These are phyloP conservation scores for Syngnathus typhle DNA, from an alignment of 2,113 vertebrate genomes.

Conservation along the genomic window DNA sequence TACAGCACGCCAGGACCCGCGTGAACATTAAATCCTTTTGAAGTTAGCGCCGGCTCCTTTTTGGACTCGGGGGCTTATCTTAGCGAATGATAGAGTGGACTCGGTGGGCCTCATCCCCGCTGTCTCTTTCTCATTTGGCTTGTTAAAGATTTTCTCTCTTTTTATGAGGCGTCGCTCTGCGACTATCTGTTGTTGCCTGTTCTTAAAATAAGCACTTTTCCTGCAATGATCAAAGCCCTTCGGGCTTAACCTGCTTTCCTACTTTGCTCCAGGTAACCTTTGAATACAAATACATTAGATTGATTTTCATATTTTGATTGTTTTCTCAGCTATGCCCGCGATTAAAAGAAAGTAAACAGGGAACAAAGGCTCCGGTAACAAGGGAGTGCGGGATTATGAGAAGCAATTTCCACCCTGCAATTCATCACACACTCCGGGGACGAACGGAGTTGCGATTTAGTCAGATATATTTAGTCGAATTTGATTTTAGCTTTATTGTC, in stretches of 20 bases:
- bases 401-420: constrained; percentile 36
- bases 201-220: constrained; percentile 36
- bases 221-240: constrained; percentile 44
- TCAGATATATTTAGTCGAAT: constrained; percentile 40
- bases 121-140: constrained; percentile 19
- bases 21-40: constrained; percentile 39
- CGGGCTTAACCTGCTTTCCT: constrained; percentile 56
- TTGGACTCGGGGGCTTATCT: constrained; percentile 30
- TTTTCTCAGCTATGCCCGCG: constrained; percentile 19
- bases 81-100: constrained; percentile 25
- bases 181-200: constrained; percentile 19
- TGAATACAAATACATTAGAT: constrained; percentile 38
- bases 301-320: constrained; percentile 31
- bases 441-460: constrained; percentile 34
- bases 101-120: constrained; percentile 15
- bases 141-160: constrained; percentile 16
- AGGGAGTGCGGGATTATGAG: constrained; percentile 51
- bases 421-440: constrained; percentile 6
- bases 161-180: constrained; percentile 14
- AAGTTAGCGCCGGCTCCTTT: constrained; percentile 28
- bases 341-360: constrained; percentile 34
- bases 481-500: constrained; percentile 6
- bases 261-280: constrained; percentile 50
- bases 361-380: constrained; percentile 48
- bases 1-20: constrained; percentile 18